Base-by-base conservation (phyloP, 2,797 vertebrate species). In the Sebastes aleutianus region DNA sequence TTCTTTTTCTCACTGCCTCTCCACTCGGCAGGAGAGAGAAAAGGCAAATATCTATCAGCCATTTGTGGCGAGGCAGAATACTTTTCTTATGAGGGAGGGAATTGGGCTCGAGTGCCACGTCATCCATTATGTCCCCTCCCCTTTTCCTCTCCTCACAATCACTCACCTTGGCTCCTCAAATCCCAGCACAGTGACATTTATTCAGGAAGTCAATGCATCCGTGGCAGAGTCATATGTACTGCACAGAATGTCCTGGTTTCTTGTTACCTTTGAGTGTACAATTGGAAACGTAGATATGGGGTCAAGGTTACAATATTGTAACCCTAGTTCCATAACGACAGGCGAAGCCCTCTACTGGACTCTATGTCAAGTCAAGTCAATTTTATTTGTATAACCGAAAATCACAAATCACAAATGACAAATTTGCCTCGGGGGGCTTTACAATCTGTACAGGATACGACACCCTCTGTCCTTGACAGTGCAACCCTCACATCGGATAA, bases 101-200 rank as follows among this genome's bases (percentile, higher is more conserved):
- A 36, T 20, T 36, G 34, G 27, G 8, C 27, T 18, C 7, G 8
- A 22, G 67, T 65, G 36, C 34, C 70, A 74, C 20, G 6, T 62
- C 31, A 47, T 75, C n/a, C 54, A 76, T 74, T 65, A 29, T 56
- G 34, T 68, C 66, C 34, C 43, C 70, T 39, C 56, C 36, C 18
- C 36, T 64, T 61, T 39, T 39, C 53, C 26, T 50, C 24, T 75
- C 3, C 31, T 8, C 66, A 57, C 27, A 50, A 16, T 56, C 32
- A 57, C 26, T 64, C 36, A 59, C 43, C n/a, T 8, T 14, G 29
- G 9, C 22, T 69, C 36, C 26, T 59, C 61, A 71, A 68, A 71
- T 65, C 70, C 29, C 20, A 63, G 63, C 50, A 34, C 27, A 69
- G 57, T 50, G 80, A 69, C 27, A 62, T 75, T 67, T 74, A 68